Percentiles rank a stretch among this genome's conserved stretches.
phyloP scores from a whole-genome alignment of 1,140 invertebrate genomes.

The Dendrolimus kikuchii region DNA sequence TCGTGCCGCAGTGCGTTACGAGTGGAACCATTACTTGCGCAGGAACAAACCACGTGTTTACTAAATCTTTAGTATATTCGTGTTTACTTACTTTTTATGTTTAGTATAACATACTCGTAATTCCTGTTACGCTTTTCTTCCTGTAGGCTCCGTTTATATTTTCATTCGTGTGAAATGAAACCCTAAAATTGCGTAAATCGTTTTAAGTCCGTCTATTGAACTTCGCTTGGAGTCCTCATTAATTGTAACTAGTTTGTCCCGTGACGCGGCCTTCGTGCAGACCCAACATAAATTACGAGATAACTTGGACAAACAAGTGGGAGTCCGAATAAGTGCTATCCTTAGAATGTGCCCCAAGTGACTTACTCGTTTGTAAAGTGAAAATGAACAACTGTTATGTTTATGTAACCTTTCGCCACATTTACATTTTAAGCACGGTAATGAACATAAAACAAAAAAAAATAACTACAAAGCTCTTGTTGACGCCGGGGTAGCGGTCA shows the following conservation, averaged over 20 bases:
- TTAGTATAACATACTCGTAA: too few species aligned
- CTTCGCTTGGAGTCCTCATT: constrained; percentile 35
- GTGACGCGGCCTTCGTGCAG: constrained; percentile 33
- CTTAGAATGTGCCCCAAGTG: constrained; percentile 51
- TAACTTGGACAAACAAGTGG: constrained; percentile 55
- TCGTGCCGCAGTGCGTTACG: too few species aligned
- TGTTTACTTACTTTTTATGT: too few species aligned
- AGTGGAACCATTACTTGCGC: too few species aligned
- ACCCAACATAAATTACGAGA: constrained; percentile 54
- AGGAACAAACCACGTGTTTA: too few species aligned
- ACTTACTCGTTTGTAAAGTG: constrained; percentile 30
- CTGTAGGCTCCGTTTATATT: too few species aligned
- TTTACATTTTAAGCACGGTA: too few species aligned
- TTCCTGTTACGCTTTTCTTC: too few species aligned
- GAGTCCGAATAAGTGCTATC: constrained; percentile 55
- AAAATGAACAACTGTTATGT: constrained; percentile 20
- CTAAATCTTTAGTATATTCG: not conserved
- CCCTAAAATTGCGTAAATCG: not conserved
- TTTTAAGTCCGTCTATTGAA: constrained; percentile 21
- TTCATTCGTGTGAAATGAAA: not conserved
- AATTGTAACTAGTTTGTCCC: constrained; percentile 49
- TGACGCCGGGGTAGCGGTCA: too few species aligned
- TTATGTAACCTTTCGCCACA: not conserved
- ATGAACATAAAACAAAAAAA: too few species aligned
- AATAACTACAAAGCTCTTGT: too few species aligned